phyloP scores from a whole-genome alignment of 2,113 vertebrate genomes.

The Notarius quadriscutis region DNA sequence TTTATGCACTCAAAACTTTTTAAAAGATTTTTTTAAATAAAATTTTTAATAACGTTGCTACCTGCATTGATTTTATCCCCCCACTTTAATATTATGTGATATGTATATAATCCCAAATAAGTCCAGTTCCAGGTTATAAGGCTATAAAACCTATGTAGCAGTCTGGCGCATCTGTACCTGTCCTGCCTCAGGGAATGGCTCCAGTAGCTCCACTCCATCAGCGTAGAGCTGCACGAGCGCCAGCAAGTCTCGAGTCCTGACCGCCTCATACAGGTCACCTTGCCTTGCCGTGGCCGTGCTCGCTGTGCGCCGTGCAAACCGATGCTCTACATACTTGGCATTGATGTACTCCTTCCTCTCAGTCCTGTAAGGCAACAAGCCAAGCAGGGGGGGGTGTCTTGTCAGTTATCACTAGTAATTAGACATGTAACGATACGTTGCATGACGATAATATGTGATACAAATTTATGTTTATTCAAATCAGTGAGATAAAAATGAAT shows the following conservation, averaged over 20 bases:
- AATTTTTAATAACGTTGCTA: neutral
- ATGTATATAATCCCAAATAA: neutral
- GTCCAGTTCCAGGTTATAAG: neutral
- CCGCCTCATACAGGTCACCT: conserved; percentile 81
- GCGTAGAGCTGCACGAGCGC: conserved; percentile 88
- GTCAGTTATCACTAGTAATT: neutral
- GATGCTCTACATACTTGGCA: conserved; percentile 86
- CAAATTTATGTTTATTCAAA: too few species aligned
- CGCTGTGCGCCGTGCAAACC: conserved; percentile 80
- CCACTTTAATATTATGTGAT: neutral
- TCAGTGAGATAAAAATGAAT: too few species aligned
- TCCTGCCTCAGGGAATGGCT: conserved; percentile 81
- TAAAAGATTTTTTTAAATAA: too few species aligned
- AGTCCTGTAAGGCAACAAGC: conserved; percentile 68
- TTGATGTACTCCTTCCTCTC: conserved; percentile 88
- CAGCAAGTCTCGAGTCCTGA: conserved; percentile 86
- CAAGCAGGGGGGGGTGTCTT: neutral
- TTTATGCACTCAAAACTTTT: neutral
- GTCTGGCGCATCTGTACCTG: conserved; percentile 69
- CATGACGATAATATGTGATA: too few species aligned
- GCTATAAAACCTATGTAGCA: neutral
- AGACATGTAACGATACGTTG: too few species aligned
- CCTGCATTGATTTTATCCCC: neutral
- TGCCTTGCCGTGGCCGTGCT: conserved; percentile 79
- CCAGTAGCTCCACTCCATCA: conserved; percentile 86